Evolutionary conservation across 2,888 invertebrate species (phyloP).

Genomic region (Troglohyphantes excavatus): DNA sequence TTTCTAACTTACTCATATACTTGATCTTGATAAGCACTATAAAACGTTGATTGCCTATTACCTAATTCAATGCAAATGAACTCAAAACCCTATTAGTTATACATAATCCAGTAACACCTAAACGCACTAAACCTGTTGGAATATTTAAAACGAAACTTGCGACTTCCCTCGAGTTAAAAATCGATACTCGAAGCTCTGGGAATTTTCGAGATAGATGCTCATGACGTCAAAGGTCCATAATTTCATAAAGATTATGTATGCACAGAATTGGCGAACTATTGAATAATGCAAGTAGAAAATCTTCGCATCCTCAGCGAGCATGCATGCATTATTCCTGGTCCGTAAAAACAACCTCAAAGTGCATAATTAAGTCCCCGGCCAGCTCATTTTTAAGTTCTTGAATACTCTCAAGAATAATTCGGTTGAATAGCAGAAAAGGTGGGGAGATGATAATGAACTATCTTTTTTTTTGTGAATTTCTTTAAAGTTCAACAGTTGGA

Average conservation of each 20-base stretch:
- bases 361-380: background rate
- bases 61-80: background rate
- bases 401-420: background rate
- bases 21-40: no score
- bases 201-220: background rate
- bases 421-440: no score
- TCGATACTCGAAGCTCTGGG: background rate
- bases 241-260: conserved; percentile 9
- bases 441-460: no score
- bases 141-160: background rate
- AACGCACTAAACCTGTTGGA: background rate
- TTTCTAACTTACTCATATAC: no score
- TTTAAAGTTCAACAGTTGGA: no score
- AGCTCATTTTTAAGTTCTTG: background rate
- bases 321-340: background rate
- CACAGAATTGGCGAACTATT: background rate
- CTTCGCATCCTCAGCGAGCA: background rate
- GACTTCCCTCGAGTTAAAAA: background rate
- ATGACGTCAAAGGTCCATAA: background rate
- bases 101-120: background rate
- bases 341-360: background rate
- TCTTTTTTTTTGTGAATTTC: no score
- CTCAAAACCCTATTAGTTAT: background rate
- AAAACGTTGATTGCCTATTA: background rate
- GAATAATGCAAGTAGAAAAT: conserved; percentile 9